These are phyloP conservation scores for Ganaspis brasiliensis DNA, from an alignment of 2,888 invertebrate genomes.

Conservation along the genomic window DNA sequence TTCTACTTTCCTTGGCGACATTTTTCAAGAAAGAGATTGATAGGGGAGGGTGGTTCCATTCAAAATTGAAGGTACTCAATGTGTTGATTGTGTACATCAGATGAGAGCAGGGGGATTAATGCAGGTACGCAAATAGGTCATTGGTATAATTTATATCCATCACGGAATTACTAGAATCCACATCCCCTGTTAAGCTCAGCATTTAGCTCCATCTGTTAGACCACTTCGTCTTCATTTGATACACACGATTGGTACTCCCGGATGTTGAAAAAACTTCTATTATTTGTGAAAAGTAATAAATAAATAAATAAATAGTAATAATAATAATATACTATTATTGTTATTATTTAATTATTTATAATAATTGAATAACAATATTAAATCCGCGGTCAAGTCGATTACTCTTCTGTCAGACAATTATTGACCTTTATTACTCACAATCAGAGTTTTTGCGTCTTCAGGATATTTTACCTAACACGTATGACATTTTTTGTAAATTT, in stretches of 20 bases:
- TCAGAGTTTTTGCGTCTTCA: no score
- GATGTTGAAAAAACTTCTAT: no score
- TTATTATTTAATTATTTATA: no score
- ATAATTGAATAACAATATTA: no score
- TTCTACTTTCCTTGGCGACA: neutral
- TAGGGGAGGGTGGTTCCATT: conserved; percentile 43
- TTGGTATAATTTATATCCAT: conserved; percentile 76
- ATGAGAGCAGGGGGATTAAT: conserved; percentile 50
- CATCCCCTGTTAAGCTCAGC: conserved; percentile 46
- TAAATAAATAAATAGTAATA: no score
- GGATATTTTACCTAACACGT: no score
- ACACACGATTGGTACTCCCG: neutral
- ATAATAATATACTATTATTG: no score
- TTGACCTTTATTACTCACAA: no score
- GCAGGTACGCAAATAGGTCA: conserved; percentile 76
- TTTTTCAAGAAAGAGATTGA: conserved; percentile 7
- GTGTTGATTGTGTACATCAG: conserved; percentile 61
- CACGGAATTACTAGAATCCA: conserved; percentile 61
- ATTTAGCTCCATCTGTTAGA: conserved; percentile 23
- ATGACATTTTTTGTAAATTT: no score
- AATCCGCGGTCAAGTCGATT: no score
- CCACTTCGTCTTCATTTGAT: neutral
- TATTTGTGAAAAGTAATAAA: no score
- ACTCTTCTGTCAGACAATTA: no score
- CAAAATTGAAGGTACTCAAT: conserved; percentile 65